Evolutionary conservation across 2,888 invertebrate genomes (phyloP), one percentile per base, ranked within the genome.

Genomic region (Antheraea yamamai): DNA sequence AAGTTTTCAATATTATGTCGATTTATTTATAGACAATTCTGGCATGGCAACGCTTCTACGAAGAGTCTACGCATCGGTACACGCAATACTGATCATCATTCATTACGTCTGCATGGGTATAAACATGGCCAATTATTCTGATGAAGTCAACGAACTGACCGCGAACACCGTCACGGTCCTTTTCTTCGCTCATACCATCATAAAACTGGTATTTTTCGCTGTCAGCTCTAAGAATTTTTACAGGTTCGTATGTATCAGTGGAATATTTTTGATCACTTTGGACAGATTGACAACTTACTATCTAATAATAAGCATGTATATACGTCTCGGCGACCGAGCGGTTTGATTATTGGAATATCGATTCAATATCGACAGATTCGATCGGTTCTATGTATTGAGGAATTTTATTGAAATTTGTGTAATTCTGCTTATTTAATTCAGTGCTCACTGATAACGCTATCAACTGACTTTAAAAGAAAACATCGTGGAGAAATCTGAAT

Each of bases 101-200:
- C 96, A 97, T 87, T 97, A 96, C 78, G 72, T 91, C 0, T 95
- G 96, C 61, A 96, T 97, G 86, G 95, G 95, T 4, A 92, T 96
- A 76, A 98, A 97, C 88, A 94, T 98, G 94, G 95, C 96, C 0
- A 81, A 96, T 74, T 97, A 97, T 87, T 95, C 96, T 1, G 97
- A 96, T 47, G 97, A 97, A 84, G 97, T 97, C 39, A 97, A 97
- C 85, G 96, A 96, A 81, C 87, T 96, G 74, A 96, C 96, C 0
- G 97, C 97, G 6, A 98, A 98, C 80, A 97, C 98, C 58, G 97
- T 98, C 78, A 98, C 98, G 0, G 95, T 97, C 0, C 93, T 98
- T 20, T 98, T 97, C 92, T 98, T 98, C 88, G 95, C 97, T 0
- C 98, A 98, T 84, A 96, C 96, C 76, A 85, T 97, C 61, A 97